phyloP scores from a whole-genome alignment of 2,888 invertebrate species.

The Candidula unifasciata region DNA sequence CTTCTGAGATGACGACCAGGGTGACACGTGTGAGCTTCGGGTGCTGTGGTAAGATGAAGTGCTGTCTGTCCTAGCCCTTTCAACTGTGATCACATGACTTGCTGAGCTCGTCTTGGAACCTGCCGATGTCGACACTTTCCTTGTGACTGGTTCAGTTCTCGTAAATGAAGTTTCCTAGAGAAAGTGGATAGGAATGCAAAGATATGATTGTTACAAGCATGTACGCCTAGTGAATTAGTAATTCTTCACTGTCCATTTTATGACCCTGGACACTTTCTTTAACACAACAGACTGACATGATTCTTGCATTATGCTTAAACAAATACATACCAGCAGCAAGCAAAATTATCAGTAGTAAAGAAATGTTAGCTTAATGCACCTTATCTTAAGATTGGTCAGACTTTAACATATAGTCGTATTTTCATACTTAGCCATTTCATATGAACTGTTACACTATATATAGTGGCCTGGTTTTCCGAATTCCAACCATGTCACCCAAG shows the following conservation, averaged over 20 bases:
- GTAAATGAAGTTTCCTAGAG: constrained; percentile 69
- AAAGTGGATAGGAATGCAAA: constrained; percentile 42
- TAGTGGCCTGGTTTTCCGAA: too few relatives aligned
- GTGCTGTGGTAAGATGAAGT: constrained; percentile 63
- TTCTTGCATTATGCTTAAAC: too few relatives aligned
- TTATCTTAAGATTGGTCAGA: too few relatives aligned
- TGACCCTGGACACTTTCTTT: neutral
- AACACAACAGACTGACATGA: too few relatives aligned
- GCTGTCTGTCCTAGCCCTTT: constrained; percentile 50
- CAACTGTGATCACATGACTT: constrained; percentile 55
- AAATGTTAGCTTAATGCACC: too few relatives aligned
- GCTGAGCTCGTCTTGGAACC: constrained; percentile 54
- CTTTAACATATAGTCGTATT: too few relatives aligned
- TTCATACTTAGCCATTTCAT: too few relatives aligned
- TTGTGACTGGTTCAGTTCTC: constrained; percentile 64
- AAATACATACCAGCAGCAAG: too few relatives aligned
- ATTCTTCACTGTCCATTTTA: neutral
- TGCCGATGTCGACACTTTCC: constrained; percentile 59
- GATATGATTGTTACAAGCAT: neutral
- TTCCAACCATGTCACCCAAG: too few relatives aligned
- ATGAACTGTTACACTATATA: too few relatives aligned
- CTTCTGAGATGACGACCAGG: constrained; percentile 52
- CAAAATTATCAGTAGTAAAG: too few relatives aligned
- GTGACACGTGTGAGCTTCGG: constrained; percentile 47
- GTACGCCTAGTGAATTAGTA: neutral